These are phyloP conservation scores for Hippoglossus stenolepis DNA, from an alignment of 2,113 vertebrate species.

Conservation along the genomic window DNA sequence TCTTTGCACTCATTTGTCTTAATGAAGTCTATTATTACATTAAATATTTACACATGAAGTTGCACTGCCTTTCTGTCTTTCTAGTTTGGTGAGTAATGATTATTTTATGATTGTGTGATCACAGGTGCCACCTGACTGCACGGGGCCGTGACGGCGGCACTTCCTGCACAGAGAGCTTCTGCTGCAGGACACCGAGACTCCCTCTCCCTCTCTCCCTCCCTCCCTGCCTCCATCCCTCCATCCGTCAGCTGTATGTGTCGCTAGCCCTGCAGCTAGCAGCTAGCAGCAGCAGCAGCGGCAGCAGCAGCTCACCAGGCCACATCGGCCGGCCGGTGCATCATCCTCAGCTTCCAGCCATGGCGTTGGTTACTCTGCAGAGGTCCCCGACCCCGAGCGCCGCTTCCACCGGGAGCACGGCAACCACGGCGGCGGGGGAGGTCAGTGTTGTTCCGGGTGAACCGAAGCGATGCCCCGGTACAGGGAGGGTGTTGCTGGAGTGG, in stretches of 20 bases:
- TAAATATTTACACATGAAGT: neutral
- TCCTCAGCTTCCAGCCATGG: conserved; percentile 85
- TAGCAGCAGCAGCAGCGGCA: conserved; percentile 9
- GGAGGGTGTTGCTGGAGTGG: conserved; percentile 21
- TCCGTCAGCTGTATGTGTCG: conserved; percentile 29
- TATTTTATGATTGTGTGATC: neutral
- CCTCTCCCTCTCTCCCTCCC: neutral
- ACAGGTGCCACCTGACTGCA: neutral
- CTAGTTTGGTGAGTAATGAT: neutral
- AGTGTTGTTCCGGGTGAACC: conserved; percentile 33
- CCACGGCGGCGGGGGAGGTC: conserved; percentile 82
- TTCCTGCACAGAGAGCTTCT: conserved; percentile 37
- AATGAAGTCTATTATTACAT: no score
- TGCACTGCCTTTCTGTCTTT: neutral
- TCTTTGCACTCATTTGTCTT: no score
- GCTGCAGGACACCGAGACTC: conserved; percentile 8
- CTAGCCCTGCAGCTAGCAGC: conserved; percentile 68
- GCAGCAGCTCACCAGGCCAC: conserved; percentile 65
- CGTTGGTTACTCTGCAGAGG: conserved; percentile 94
- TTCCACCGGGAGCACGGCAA: conserved; percentile 92
- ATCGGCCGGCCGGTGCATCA: conserved; percentile 68
- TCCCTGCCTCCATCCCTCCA: conserved; percentile 16
- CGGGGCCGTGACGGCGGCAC: conserved; percentile 11
- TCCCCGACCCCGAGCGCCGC: conserved; percentile 95
- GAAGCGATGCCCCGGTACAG: conserved; percentile 4